A percentile compares a stretch with the other conserved stretches of the same genome.
phyloP scores from a whole-genome alignment of 2,797 vertebrate genomes.

The Lepilemur septentrionalis region DNA sequence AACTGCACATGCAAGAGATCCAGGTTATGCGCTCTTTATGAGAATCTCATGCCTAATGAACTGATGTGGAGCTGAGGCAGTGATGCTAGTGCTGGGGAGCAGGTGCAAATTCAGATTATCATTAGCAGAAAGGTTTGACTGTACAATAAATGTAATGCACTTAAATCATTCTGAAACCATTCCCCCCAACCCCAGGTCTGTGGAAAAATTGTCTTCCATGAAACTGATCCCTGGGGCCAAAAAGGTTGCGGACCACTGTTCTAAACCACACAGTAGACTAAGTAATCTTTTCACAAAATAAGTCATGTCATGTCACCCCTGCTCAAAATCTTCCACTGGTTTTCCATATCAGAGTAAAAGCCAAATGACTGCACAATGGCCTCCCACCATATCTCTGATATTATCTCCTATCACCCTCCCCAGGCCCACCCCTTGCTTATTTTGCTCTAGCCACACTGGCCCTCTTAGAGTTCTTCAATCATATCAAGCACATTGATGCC shows the following conservation, averaged over 20 bases:
- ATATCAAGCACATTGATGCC: background rate
- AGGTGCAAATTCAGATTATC: no score
- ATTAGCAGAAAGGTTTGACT: no score
- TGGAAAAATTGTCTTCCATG: no score
- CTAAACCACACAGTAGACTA: background rate
- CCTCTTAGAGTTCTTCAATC: background rate
- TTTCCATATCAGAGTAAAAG: conserved; percentile 11
- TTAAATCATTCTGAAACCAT: no score
- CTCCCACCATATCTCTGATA: background rate
- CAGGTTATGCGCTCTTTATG: no score
- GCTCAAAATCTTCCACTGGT: background rate
- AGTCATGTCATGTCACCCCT: background rate
- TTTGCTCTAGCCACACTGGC: background rate
- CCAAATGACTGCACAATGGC: background rate
- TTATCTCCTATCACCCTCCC: background rate
- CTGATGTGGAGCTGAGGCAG: no score
- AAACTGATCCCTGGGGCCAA: no score
- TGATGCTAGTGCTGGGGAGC: no score
- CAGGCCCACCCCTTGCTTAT: background rate
- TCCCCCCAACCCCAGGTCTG: no score
- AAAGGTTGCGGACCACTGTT: background rate
- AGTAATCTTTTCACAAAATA: conserved; percentile 18
- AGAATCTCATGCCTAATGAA: no score
- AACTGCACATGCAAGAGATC: no score
- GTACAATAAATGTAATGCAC: no score